phyloP scores from a whole-genome alignment of 2,888 invertebrate genomes.

The Serrognathus titanus region DNA sequence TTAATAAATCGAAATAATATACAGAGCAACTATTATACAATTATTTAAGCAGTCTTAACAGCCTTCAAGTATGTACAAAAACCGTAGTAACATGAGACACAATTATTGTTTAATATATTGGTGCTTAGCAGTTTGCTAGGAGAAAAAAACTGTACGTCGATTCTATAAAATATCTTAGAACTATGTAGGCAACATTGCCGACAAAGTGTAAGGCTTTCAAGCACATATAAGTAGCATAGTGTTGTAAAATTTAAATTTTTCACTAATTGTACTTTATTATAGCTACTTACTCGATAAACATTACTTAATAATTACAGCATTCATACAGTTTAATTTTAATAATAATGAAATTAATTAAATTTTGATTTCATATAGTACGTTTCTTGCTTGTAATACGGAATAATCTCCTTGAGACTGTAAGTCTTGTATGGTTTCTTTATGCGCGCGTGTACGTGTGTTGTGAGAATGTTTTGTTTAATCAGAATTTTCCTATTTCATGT shows the following conservation, averaged over 20 bases:
- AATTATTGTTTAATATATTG: conserved; percentile 13
- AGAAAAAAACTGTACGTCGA: conserved; percentile 11
- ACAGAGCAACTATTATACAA: conserved; percentile 15
- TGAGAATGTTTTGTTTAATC: too few relatives aligned
- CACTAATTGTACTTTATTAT: conserved; percentile 18
- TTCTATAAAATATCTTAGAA: conserved; percentile 17
- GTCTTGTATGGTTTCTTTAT: not conserved
- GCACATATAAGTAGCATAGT: conserved; percentile 27
- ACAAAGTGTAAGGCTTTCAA: conserved; percentile 26
- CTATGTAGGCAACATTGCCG: conserved; percentile 13
- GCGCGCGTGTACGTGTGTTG: too few relatives aligned
- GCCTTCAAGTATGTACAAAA: conserved; percentile 34
- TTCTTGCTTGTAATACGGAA: not conserved
- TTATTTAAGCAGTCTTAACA: conserved; percentile 36
- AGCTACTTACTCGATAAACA: conserved; percentile 17
- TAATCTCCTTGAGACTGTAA: not conserved
- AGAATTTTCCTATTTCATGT: too few relatives aligned
- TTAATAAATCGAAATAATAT: too few relatives aligned
- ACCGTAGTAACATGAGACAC: conserved; percentile 20
- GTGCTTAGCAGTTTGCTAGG: conserved; percentile 24
- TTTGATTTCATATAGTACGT: conserved; percentile 9
- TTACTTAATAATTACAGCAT: conserved; percentile 12
- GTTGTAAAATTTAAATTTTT: conserved; percentile 22
- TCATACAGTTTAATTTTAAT: conserved; percentile 9
- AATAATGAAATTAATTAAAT: conserved; percentile 5